These are phyloP conservation scores for Oreohelix idahoensis DNA, from an alignment of 1,140 invertebrate species.

Conservation along the genomic window DNA sequence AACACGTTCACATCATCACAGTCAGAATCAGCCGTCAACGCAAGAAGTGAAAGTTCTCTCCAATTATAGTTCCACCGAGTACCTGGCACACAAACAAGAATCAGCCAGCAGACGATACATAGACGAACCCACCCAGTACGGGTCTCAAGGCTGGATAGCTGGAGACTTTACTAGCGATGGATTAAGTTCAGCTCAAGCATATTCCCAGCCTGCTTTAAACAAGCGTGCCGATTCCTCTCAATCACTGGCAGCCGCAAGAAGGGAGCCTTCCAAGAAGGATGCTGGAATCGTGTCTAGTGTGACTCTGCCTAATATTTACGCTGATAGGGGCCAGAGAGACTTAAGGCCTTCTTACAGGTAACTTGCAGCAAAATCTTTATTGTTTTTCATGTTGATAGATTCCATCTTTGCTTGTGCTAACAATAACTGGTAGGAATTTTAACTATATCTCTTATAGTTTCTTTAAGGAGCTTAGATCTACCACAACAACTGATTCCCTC, in stretches of 20 bases:
- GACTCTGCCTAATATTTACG: constrained; percentile 63
- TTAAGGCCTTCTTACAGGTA: constrained; percentile 40
- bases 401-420: no score
- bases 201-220: constrained; percentile 39
- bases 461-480: no score
- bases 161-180: constrained; percentile 29
- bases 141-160: constrained; percentile 10
- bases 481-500: no score
- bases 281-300: constrained; percentile 61
- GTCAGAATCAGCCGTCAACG: not conserved
- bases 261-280: constrained; percentile 41
- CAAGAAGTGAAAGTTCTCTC: constrained; percentile 30
- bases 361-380: no score
- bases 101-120: constrained; percentile 51
- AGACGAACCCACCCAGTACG: constrained; percentile 3
- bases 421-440: no score
- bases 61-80: constrained; percentile 70
- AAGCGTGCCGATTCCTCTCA: constrained; percentile 43
- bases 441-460: no score
- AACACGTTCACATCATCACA: not conserved
- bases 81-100: constrained; percentile 68
- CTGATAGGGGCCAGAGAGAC: constrained; percentile 50
- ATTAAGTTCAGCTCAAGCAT: not conserved
- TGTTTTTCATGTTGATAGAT: no score
- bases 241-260: constrained; percentile 14